Evolutionary conservation across 1,140 invertebrate species (phyloP).

Genomic region (Zaprionus lachaisei): DNA sequence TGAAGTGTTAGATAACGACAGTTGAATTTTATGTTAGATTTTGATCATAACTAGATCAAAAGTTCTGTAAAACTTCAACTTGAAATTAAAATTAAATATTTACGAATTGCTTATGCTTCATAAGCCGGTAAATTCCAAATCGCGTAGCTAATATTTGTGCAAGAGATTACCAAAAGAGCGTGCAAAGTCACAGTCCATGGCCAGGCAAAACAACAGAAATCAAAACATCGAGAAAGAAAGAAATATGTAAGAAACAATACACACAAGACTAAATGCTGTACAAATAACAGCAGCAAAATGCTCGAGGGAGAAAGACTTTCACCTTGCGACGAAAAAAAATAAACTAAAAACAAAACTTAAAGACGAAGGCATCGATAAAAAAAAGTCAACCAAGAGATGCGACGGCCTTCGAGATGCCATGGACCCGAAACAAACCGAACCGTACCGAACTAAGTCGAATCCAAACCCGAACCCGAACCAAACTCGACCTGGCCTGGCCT

Average conservation of each 20-base stretch:
- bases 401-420: conserved; percentile 74
- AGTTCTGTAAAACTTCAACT: background rate
- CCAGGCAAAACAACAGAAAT: conserved; percentile 60
- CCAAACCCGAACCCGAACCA: conserved; percentile 25
- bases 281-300: conserved; percentile 75
- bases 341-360: conserved; percentile 16
- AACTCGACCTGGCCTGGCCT: conserved; percentile 36
- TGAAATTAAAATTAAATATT: background rate
- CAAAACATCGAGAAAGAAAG: conserved; percentile 57
- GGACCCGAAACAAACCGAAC: conserved; percentile 55
- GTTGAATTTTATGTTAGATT: conserved; percentile 19
- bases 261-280: conserved; percentile 73
- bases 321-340: conserved; percentile 68
- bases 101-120: background rate
- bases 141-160: conserved; percentile 42
- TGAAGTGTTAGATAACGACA: background rate
- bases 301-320: conserved; percentile 82
- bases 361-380: conserved; percentile 16
- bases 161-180: conserved; percentile 60
- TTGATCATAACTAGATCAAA: background rate
- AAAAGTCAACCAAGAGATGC: conserved; percentile 39
- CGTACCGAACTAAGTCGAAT: conserved; percentile 12
- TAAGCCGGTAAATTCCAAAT: conserved; percentile 29
- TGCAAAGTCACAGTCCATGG: conserved; percentile 52
- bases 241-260: conserved; percentile 20